Conservation (phyloP, 2,888 invertebrate genomes). For the Acanthosepion esculentum region DNA sequence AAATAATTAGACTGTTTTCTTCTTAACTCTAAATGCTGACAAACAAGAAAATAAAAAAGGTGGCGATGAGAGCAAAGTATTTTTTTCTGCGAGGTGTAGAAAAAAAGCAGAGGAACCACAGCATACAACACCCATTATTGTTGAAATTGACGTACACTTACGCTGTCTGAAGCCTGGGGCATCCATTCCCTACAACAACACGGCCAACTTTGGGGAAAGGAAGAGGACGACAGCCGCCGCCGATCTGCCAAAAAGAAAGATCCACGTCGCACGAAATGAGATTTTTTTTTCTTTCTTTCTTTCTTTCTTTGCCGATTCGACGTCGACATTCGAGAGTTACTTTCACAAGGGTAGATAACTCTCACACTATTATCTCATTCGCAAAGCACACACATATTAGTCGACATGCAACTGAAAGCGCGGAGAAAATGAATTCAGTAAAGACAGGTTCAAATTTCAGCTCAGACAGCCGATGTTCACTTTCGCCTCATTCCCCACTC, state of each 20-base stretch:
- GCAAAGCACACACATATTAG: too few relatives aligned
- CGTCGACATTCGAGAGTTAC: not conserved
- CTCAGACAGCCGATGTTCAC: too few relatives aligned
- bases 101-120: conserved; percentile 39
- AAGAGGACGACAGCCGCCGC: not conserved
- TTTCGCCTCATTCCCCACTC: too few relatives aligned
- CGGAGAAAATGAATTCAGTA: too few relatives aligned
- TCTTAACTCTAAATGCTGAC: not conserved
- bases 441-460: too few relatives aligned
- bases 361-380: not conserved
- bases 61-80: not conserved
- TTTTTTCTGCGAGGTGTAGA: not conserved
- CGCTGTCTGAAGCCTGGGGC: conserved; percentile 62
- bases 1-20: not conserved
- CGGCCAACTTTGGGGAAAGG: not conserved
- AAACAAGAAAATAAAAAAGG: not conserved
- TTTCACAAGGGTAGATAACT: not conserved
- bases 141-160: conserved; percentile 59
- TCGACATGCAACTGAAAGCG: too few relatives aligned
- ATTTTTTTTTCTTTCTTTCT: not conserved
- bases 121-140: conserved; percentile 54
- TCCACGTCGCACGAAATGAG: conserved; percentile 45
- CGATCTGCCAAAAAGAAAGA: conserved; percentile 36
- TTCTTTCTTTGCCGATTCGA: not conserved
- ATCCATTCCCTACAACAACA: conserved; percentile 55